Base-by-base conservation (phyloP, 2,797 vertebrate genomes). In the Tauraco hartlaubi region DNA sequence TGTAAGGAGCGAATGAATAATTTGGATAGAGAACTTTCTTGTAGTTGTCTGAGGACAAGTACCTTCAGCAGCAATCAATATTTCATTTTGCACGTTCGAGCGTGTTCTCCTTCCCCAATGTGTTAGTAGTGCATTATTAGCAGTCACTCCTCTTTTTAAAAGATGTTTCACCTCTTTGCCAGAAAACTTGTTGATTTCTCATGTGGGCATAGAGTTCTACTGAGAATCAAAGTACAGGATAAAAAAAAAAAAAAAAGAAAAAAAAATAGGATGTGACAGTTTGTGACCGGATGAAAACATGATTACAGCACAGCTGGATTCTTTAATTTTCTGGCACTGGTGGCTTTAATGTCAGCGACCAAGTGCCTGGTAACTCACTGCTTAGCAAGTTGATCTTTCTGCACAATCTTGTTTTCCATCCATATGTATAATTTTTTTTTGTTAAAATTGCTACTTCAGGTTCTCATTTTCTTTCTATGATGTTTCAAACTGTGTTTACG, bases 291-390 rank as follows among this genome's bases (percentile, higher is more conserved):
- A 84, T 81, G 76, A 66, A 93, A 73, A 78, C 20, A 6, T 37
- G 75, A 86, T 72, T 86, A 56, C 37, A 82, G 35, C 0, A 2
- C 67, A 91, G 52, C 74, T 94, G 78, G 74, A 49, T 90, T 82
- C 52, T 62, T 86, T 41, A 48, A 39, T 78, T 93, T 91, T 92
- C 59, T 94, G 88, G 31, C 80, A 46, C 31, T 76, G 55, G 15
- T 88, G 74, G 31, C 85, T 88, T 68, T 73, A 59, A 48, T 80
- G 66, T 82, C 74, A 85, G 67, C 1, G 3, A 72, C 59, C 58
- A 25, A 35, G 58, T 69, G 55, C 41, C 22, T 69, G 64, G 35
- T 46, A 79, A 81, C 29, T 66, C 49, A 2, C 37, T 88, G 62
- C 29, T 84, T 72, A 58, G 61, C 26, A 90, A 76, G 26, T 55